Evolutionary conservation across 1,140 invertebrate species (phyloP).

Genomic region (Drosophila tani): DNA sequence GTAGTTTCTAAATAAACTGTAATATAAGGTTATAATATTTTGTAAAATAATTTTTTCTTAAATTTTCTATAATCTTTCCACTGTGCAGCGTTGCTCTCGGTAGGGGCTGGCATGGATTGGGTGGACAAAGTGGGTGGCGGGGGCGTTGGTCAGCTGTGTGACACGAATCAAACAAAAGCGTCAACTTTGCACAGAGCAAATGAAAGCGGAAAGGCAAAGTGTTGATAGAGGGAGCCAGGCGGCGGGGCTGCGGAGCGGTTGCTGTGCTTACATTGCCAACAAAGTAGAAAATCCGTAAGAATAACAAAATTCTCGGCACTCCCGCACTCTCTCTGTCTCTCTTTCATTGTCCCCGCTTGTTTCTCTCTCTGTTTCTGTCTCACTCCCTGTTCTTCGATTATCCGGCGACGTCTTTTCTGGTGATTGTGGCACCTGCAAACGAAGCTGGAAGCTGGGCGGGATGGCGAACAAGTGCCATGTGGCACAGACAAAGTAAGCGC

Average conservation of each 20-base stretch:
- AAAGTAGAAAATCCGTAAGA: constrained; percentile 84
- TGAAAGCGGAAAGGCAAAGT: constrained; percentile 57
- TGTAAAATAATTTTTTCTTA: no score
- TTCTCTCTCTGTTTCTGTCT: constrained; percentile 13
- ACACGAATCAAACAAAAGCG: constrained; percentile 77
- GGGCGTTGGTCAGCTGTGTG: constrained; percentile 56
- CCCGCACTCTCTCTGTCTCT: background rate
- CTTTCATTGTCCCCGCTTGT: background rate
- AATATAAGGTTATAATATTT: background rate
- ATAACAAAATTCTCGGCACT: constrained; percentile 78
- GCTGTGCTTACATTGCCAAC: constrained; percentile 80
- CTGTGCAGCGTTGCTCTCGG: constrained; percentile 7
- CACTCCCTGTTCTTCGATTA: constrained; percentile 48
- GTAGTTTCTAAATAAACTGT: no score
- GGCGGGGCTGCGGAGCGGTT: constrained; percentile 1
- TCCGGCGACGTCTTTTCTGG: constrained; percentile 50
- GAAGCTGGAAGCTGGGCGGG: background rate
- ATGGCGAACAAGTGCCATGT: constrained; percentile 20
- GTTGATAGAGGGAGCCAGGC: constrained; percentile 14
- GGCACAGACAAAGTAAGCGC: constrained; percentile 54
- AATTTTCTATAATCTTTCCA: background rate
- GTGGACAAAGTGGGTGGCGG: background rate
- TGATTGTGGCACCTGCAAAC: constrained; percentile 51
- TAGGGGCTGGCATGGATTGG: constrained; percentile 15
- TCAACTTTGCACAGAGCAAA: constrained; percentile 78